Evolutionary conservation across 2,888 invertebrate genomes (phyloP).

Genomic region (Timema cristinae): DNA sequence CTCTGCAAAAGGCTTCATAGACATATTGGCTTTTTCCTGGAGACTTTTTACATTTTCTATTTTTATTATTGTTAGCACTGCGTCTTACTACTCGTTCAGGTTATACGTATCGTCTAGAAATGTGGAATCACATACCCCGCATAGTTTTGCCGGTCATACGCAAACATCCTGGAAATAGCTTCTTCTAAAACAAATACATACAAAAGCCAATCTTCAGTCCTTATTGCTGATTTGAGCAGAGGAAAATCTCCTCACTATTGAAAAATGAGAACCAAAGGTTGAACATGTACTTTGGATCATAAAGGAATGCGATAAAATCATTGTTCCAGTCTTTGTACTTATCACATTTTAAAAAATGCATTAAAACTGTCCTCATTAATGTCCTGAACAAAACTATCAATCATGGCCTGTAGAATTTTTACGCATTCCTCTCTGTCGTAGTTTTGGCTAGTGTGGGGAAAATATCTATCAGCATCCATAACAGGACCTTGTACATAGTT

Average conservation of each 20-base stretch:
- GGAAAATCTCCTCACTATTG: background rate
- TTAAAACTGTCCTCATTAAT: background rate
- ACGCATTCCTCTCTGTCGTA: background rate
- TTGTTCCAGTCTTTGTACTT: background rate
- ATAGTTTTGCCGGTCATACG: no score
- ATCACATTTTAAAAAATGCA: background rate
- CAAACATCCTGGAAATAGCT: background rate
- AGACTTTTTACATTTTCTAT: background rate
- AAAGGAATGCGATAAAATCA: background rate
- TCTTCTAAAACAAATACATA: background rate
- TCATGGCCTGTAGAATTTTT: conserved; percentile 7
- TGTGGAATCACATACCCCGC: background rate
- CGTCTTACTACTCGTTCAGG: background rate
- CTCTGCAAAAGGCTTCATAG: background rate
- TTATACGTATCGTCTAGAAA: background rate
- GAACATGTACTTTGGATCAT: background rate
- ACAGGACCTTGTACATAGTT: conserved; percentile 2
- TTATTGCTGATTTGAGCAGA: conserved; percentile 5
- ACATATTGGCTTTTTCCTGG: background rate
- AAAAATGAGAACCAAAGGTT: background rate
- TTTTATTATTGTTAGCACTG: background rate
- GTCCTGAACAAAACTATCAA: conserved; percentile 3
- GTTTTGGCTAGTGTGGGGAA: background rate
- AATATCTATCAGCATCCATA: background rate
- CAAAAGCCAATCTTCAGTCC: background rate